Conservation (phyloP, 2,888 invertebrate species). For the Lithophane leautieri region DNA sequence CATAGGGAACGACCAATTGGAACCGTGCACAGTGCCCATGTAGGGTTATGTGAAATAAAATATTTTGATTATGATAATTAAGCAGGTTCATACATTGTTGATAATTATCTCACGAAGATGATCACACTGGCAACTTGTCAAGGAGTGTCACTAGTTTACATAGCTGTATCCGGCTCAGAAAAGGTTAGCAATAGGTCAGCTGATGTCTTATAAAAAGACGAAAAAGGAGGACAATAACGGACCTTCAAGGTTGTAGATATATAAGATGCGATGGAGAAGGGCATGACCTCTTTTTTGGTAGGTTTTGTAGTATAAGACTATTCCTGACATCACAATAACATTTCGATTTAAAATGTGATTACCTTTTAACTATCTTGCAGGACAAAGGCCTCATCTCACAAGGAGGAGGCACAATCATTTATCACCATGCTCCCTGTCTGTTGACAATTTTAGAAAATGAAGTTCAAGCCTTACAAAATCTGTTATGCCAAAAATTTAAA, state of each 20-base stretch:
- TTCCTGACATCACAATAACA: too few species aligned
- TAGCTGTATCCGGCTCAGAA: slow-evolving; percentile 47
- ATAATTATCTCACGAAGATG: slow-evolving; percentile 43
- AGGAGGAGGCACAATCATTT: too few species aligned
- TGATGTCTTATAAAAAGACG: slow-evolving; percentile 27
- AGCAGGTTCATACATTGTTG: slow-evolving; percentile 19
- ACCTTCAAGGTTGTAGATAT: slow-evolving; percentile 41
- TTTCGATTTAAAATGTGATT: not conserved
- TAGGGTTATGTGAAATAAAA: too few species aligned
- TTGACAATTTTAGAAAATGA: not conserved
- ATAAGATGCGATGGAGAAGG: slow-evolving; percentile 29
- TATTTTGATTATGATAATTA: slow-evolving; percentile 17
- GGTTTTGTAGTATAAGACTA: slow-evolving; percentile 1
- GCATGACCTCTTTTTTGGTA: slow-evolving; percentile 4
- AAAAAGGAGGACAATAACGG: slow-evolving; percentile 26
- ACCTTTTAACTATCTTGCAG: not conserved
- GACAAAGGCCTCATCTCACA: not conserved
- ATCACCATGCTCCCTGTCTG: not conserved
- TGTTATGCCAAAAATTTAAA: not conserved
- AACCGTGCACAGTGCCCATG: too few species aligned
- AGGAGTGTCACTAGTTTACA: slow-evolving; percentile 55
- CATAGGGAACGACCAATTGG: too few species aligned
- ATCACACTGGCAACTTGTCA: slow-evolving; percentile 25
- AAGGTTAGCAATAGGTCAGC: slow-evolving; percentile 55
- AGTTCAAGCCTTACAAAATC: not conserved